Conservation (phyloP, 2,888 invertebrate genomes). For the Patella pellucida region DNA sequence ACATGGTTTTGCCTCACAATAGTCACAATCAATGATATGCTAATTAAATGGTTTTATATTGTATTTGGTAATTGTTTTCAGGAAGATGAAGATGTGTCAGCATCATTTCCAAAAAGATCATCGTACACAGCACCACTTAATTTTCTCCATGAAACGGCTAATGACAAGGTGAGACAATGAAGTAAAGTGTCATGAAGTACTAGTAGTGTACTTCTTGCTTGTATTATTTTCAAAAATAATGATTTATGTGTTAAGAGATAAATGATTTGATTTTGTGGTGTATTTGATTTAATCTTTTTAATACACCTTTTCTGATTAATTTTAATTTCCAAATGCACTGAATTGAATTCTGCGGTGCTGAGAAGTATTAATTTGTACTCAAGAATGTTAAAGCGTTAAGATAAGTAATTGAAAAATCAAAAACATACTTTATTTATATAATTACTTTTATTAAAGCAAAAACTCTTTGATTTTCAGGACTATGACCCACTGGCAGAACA, state of each 20-base stretch:
- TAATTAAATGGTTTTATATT: not conserved
- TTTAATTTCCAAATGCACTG: too few species aligned
- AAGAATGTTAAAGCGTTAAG: too few species aligned
- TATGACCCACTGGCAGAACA: slow-evolving; percentile 69
- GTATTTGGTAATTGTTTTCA: slow-evolving; percentile 50
- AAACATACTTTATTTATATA: not conserved
- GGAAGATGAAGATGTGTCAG: slow-evolving; percentile 86
- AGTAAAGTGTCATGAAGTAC: not conserved
- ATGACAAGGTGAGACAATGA: slow-evolving; percentile 72
- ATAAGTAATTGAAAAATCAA: too few species aligned
- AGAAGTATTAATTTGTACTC: too few species aligned
- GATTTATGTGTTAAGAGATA: not conserved
- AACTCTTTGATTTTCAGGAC: slow-evolving; percentile 52
- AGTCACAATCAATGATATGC: too few species aligned
- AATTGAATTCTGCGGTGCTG: too few species aligned
- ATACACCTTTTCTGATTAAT: too few species aligned
- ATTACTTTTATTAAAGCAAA: slow-evolving; percentile 5
- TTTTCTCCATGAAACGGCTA: slow-evolving; percentile 90
- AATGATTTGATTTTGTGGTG: not conserved
- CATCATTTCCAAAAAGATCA: slow-evolving; percentile 75
- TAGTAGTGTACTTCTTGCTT: not conserved
- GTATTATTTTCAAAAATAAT: not conserved
- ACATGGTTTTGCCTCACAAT: too few species aligned
- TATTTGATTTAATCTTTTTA: not conserved
- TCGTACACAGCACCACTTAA: slow-evolving; percentile 90